Evolutionary conservation across 1,140 invertebrate species (phyloP), one percentile per base, ranked within the genome.

Genomic region (Lepidurus packardi): DNA sequence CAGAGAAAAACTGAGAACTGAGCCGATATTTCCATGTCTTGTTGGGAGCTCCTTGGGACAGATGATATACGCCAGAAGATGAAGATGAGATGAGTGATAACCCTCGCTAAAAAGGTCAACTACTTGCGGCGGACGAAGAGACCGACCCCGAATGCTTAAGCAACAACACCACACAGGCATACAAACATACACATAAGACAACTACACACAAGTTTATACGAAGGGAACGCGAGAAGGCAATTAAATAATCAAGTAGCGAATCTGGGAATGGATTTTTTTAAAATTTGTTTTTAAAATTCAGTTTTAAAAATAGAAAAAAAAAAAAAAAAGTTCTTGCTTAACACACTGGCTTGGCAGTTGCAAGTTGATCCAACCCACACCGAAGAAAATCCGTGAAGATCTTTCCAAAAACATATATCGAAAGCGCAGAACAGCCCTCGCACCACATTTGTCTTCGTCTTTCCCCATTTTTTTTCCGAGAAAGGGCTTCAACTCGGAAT

Each of bases 401-500:
- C 53, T 65, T 65, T 21, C 53, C 16, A 65, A 65, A 65, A 65
- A n/a, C 53, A 65, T 65, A 65, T 65, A 65, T 65, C 53, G 53
- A 65, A 65, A 65, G 53, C 53, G n/a, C 53, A 65, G 53, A 65
- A 65, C 53, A 65, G 53, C 53, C 53, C 53, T 65, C 53, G 21
- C 53, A 65, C 53, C 53, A 65, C 53, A 65, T 65, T 65, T 65
- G n/a, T 65, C 53, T 65, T 65, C 53, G 53, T 65, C 53, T 65
- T 65, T 65, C 53, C 21, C 53, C 21, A 7, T 0, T 65, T 7
- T 65, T 9, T 65, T 65, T 65, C 6, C 8, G 21, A 16, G 13
- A 65, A 21, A 47, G 45, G 45, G 1, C 45, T 47, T 47, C 16
- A 47, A 47, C 45, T 47, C 45, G 10, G 45, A 21, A 65, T n/a